Evolutionary conservation across 2,888 invertebrate species (phyloP), one percentile per base, ranked within the genome.

Genomic region (Apotomis betuletana): DNA sequence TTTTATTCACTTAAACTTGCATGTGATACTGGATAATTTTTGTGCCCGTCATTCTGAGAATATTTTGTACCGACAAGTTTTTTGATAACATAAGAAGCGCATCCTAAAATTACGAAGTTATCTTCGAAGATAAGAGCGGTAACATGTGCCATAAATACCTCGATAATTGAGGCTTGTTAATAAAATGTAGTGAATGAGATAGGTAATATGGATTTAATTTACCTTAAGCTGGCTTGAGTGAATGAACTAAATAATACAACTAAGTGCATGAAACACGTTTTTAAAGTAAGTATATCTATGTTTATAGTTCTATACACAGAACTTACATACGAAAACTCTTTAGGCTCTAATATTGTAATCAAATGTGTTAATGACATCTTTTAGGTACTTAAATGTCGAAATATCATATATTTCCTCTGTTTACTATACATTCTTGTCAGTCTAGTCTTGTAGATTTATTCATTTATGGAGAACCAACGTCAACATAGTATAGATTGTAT

Each of bases 41-140:
- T 80, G 80, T 80, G 74, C 72, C 44, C 72, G 76, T 77, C 81
- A 78, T 87, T 88, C 87, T 80, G 49, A 74, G 86, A 88, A 88
- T 74, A 79, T 80, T 77, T 76, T 74, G 75, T 76, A 58, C 73
- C 74, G 73, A 75, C 79, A 74, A 82, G 79, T 84, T 86, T 87
- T 86, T 86, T 80, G 78, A 82, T 84, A 80, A 77, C 75, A 74
- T 70, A 81, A 86, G 85, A 83, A 79, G 73, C 74, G 77, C 77
- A 77, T 57, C 70, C 74, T 65, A 77, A 81, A 80, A 79, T 78
- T 76, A 70, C 64, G 76, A 62, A 77, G 73, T 78, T 81, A 82
- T 82, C 80, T 74, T 69, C 13, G 69, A 49, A 78, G 80, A 84
- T 84, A 81, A 82, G 74, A 78, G 62, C 64, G 59, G 70, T 75